Evolutionary conservation across 1,140 invertebrate genomes (phyloP).

Genomic region (Drosophila auraria): DNA sequence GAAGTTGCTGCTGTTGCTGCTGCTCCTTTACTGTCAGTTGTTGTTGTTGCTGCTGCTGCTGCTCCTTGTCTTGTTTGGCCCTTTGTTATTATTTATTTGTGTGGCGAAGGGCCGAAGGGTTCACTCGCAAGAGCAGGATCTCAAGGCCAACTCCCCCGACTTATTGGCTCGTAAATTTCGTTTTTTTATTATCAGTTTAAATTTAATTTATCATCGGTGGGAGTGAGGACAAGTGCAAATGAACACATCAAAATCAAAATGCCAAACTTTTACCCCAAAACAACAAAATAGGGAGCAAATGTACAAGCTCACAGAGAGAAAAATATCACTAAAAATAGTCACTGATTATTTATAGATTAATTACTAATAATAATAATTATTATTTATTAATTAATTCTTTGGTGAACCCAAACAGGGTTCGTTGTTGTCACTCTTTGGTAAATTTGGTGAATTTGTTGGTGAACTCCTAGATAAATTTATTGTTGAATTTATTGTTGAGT

Average conservation of each 20-base stretch:
- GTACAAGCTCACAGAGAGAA: background rate
- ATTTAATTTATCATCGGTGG: conserved; percentile 74
- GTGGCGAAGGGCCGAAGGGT: conserved; percentile 39
- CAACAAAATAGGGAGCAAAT: conserved; percentile 7
- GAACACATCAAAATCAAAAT: conserved; percentile 77
- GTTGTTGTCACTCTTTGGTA: too few species aligned
- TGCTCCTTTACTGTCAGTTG: conserved; percentile 33
- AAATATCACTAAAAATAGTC: too few species aligned
- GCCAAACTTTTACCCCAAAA: conserved; percentile 22
- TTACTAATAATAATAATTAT: too few species aligned
- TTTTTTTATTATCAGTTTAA: conserved; percentile 80
- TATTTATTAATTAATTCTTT: too few species aligned
- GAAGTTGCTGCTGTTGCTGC: conserved; percentile 15
- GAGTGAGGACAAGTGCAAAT: conserved; percentile 55
- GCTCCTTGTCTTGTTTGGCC: conserved; percentile 19
- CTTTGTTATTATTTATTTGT: conserved; percentile 78
- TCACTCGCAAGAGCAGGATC: conserved; percentile 3
- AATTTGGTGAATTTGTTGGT: background rate
- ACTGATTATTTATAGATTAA: too few species aligned
- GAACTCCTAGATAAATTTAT: background rate
- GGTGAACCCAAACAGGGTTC: too few species aligned
- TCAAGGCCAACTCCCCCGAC: conserved; percentile 59
- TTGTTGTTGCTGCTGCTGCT: conserved; percentile 27
- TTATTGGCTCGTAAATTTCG: conserved; percentile 79
- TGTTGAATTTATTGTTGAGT: too few species aligned